Conservation (phyloP, 2,113 vertebrate species). For the Myanophis thanlyinensis region DNA sequence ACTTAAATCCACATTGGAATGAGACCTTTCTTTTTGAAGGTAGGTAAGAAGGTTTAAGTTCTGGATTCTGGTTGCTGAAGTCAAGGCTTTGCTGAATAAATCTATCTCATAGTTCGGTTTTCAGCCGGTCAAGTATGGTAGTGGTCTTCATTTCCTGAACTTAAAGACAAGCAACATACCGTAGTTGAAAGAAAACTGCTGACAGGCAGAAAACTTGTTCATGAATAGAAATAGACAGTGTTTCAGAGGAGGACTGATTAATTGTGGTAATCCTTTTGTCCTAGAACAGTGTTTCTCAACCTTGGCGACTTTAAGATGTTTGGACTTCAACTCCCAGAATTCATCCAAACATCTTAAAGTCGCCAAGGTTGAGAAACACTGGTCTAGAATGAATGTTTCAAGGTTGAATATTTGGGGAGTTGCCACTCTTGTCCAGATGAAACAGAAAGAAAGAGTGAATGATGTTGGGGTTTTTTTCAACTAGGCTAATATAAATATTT, state of each 20-base stretch:
- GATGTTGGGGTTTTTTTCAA: not conserved
- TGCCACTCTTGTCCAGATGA: not conserved
- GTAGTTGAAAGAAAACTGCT: not conserved
- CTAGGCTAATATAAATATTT: not conserved
- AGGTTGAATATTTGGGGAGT: not conserved
- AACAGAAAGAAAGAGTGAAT: not conserved
- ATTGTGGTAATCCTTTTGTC: not conserved
- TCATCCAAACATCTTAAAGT: too few relatives aligned
- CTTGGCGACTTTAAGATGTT: too few relatives aligned
- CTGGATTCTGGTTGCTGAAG: not conserved
- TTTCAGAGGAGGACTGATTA: not conserved
- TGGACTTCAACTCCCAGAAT: too few relatives aligned
- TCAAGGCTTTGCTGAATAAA: not conserved
- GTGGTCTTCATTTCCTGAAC: not conserved
- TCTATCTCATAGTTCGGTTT: not conserved
- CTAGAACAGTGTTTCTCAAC: too few relatives aligned
- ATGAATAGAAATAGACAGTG: not conserved
- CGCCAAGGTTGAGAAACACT: too few relatives aligned
- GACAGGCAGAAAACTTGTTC: not conserved
- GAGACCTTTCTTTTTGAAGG: constrained; percentile 99
- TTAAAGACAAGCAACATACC: not conserved
- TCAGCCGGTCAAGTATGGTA: not conserved
- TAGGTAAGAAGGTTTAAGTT: constrained; percentile 49
- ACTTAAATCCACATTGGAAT: constrained; percentile 98
- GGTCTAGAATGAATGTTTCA: not conserved